Percentiles rank a stretch among this genome's conserved stretches.
Conservation (phyloP, 2,888 invertebrate species). For the Plutella xylostella region DNA sequence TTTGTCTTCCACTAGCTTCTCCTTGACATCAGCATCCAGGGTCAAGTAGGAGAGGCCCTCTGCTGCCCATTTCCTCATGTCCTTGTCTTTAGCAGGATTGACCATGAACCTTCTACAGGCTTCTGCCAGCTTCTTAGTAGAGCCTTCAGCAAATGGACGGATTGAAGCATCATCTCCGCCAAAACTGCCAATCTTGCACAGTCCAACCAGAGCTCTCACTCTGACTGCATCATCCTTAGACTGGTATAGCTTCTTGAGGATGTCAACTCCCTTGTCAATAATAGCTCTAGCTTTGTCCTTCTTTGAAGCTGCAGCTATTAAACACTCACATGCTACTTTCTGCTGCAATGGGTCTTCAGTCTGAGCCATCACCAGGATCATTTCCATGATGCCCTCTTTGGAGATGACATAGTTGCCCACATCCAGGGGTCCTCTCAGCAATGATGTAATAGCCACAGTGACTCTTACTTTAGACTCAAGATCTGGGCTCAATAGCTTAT, state of each 20-base stretch:
- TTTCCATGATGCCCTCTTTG: constrained; percentile 90
- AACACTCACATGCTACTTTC: constrained; percentile 95
- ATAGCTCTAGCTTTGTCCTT: constrained; percentile 96
- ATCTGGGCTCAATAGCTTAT: constrained; percentile 85
- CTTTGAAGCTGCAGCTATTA: constrained; percentile 96
- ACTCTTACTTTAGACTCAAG: constrained; percentile 92
- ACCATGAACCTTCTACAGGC: constrained; percentile 93
- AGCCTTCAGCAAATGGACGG: constrained; percentile 95
- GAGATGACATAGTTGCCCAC: constrained; percentile 90
- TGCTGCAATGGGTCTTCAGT: constrained; percentile 92
- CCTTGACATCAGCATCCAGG: constrained; percentile 98
- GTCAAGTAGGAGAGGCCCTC: constrained; percentile 97
- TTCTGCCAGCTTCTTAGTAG: constrained; percentile 90
- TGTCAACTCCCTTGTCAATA: constrained; percentile 88
- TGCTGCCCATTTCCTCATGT: constrained; percentile 95
- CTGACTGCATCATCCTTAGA: constrained; percentile 91
- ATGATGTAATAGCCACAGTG: constrained; percentile 87
- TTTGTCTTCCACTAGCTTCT: constrained; percentile 90
- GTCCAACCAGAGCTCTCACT: constrained; percentile 89
- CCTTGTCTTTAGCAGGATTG: constrained; percentile 88
- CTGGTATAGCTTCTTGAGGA: constrained; percentile 93
- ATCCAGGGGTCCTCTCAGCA: constrained; percentile 92
- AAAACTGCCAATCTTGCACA: constrained; percentile 95
- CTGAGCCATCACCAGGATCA: constrained; percentile 97
- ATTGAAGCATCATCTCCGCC: constrained; percentile 97